Base-by-base conservation (phyloP, 2,113 vertebrate genomes). In the Phodopus roborovskii region DNA sequence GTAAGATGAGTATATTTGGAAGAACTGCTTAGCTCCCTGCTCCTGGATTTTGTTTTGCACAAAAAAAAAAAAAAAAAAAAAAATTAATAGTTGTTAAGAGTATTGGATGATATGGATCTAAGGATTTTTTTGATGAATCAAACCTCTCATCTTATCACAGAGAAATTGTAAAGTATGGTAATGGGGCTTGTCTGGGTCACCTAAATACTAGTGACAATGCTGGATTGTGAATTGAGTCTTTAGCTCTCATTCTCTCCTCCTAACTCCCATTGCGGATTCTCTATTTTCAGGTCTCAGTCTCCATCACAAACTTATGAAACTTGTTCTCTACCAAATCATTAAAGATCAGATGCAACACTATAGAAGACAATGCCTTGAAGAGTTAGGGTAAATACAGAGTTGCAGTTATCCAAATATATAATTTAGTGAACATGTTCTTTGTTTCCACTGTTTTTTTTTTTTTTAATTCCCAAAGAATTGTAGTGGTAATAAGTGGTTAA, bases 401-500 rank as follows among this genome's bases (percentile, higher is more conserved):
- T 91, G 74, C n/a, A 70, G 81, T 45, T 91, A 75, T 83, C 11
- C 86, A 60, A 77, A 70, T 26, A 68, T 75, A 91, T 89, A 92
- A 88, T 24, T 89, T 22, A 45, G 83, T 22, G 91, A 75, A 2
- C 75, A 26, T 77, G 85, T 48, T 56, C 0, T 96, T 97, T 97
- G 92, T 39, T 70, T 87, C 45, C 9, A 88, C n/a, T 92, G 92
- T 93, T 71, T 94, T 94, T 64, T 71, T 94, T 94, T 64, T 97
- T 97, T 58, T 66, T 77, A 90, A 39, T 98, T 97, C 88, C 83
- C 68, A 85, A 15, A 3, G 48, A 85, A 82, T 93, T 97, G 97
- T 94, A 95, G 88, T 86, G 83, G 96, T 15, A 98, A 85, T 84
- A 98, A 92, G 94, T 96, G 95, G 93, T 95, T 95, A 93, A 83